A percentile compares a stretch with the other conserved stretches of the same genome.
Evolutionary conservation across 2,113 vertebrate genomes (phyloP).

Genomic region (Entomyzon cyanotis): DNA sequence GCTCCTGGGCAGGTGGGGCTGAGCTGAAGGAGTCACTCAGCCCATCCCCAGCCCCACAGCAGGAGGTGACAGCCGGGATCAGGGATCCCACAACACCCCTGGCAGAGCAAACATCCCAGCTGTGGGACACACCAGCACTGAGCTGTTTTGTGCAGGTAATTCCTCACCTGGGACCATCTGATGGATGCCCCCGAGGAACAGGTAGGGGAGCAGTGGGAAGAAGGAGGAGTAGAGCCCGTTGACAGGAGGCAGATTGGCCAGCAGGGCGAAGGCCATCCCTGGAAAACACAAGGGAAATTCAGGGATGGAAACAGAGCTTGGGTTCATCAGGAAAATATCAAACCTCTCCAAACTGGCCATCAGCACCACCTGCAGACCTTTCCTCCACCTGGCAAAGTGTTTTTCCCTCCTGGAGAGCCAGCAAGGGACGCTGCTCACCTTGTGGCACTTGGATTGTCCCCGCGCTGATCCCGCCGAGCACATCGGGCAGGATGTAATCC

Average conservation of each 20-base stretch:
- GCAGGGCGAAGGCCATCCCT: conserved; percentile 92
- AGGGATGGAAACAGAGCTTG: not conserved
- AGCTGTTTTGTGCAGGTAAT: not conserved
- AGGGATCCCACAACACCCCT: not conserved
- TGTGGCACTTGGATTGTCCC: conserved; percentile 92
- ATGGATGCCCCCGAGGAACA: conserved; percentile 88
- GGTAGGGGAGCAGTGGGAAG: conserved; percentile 87
- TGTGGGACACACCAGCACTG: accelerated
- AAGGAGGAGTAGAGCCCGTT: conserved; percentile 94
- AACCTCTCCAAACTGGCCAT: not conserved
- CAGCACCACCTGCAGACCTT: not conserved
- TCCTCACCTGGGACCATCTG: conserved; percentile 94
- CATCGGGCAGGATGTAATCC: conserved; percentile 83
- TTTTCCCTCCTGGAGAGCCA: accelerated
- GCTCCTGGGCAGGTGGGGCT: not conserved
- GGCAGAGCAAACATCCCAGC: accelerated
- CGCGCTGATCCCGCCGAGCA: conserved; percentile 87
- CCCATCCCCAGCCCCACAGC: not conserved
- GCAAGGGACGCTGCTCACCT: conserved; percentile 65
- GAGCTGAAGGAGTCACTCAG: not conserved
- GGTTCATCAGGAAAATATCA: not conserved
- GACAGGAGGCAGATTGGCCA: conserved; percentile 91
- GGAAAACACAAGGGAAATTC: not conserved
- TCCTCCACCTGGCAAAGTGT: not conserved
- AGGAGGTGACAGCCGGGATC: not conserved